Conservation (phyloP, 92 coral and sea anemone genomes). For the Palythoa grandis region DNA sequence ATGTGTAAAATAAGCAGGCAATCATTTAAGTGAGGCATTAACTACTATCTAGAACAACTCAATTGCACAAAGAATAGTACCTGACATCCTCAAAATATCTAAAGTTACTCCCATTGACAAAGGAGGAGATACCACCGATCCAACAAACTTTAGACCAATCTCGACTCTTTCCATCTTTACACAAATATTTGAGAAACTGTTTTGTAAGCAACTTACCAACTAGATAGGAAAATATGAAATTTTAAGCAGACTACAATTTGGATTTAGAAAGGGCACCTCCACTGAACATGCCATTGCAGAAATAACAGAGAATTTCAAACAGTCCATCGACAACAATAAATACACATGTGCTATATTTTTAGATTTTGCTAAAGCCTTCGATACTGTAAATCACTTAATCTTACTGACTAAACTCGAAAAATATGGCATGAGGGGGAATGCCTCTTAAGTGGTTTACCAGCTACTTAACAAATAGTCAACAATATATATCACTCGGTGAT, state of each 20-base stretch:
- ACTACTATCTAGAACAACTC: too few species aligned
- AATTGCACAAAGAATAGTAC: too few species aligned
- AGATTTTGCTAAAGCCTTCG: too few species aligned
- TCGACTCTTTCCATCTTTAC: slow-evolving; percentile 15
- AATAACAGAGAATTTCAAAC: too few species aligned
- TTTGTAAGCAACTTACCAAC: slow-evolving; percentile 15
- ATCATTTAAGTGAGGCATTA: too few species aligned
- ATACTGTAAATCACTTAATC: slow-evolving; percentile 10
- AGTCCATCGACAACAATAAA: slow-evolving; percentile 15
- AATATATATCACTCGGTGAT: slow-evolving; percentile 12
- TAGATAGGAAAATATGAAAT: slow-evolving; percentile 7
- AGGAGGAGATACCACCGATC: too few species aligned
- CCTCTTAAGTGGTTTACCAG: slow-evolving; percentile 18
- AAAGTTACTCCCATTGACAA: too few species aligned
- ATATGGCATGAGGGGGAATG: slow-evolving; percentile 14
- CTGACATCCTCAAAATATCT: too few species aligned
- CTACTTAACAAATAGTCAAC: slow-evolving; percentile 11
- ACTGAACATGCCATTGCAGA: slow-evolving; percentile 14
- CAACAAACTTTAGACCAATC: slow-evolving; percentile 11
- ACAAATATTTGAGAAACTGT: slow-evolving; percentile 17
- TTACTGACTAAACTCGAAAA: slow-evolving; percentile 7
- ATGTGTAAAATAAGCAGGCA: too few species aligned
- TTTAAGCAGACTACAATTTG: slow-evolving; percentile 13
- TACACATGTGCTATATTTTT: slow-evolving; percentile 17
- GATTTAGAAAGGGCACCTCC: slow-evolving; percentile 18